phyloP scores from a whole-genome alignment of 2,797 vertebrate species.

The Onychomys arenicola region DNA sequence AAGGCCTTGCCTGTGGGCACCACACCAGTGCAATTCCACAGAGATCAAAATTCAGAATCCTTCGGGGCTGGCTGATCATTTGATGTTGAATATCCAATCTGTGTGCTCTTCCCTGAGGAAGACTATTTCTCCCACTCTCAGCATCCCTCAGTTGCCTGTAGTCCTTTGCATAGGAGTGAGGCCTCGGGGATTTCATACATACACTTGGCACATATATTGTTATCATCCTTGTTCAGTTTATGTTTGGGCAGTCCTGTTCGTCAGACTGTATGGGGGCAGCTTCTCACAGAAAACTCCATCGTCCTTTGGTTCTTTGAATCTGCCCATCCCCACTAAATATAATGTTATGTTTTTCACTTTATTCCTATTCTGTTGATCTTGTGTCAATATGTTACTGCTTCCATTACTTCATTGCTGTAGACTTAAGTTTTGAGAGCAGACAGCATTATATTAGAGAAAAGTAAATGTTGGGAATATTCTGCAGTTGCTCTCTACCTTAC shows the following conservation, averaged over 20 bases:
- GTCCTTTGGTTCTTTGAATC: not conserved
- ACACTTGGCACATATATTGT: not conserved
- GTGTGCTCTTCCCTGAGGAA: not conserved
- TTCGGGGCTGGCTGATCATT: not conserved
- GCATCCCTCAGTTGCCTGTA: not conserved
- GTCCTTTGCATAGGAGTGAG: not conserved
- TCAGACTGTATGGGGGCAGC: not conserved
- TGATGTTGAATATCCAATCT: not conserved
- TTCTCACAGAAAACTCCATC: not conserved
- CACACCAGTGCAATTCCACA: too few species aligned
- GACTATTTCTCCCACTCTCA: not conserved
- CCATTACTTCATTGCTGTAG: not conserved
- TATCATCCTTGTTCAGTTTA: not conserved
- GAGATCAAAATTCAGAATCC: not conserved
- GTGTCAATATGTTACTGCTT: not conserved
- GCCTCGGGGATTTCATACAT: not conserved
- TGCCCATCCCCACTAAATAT: not conserved
- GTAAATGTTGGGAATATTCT: not conserved
- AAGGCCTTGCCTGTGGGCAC: not conserved
- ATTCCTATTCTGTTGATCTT: not conserved
- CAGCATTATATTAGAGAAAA: not conserved
- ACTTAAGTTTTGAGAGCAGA: not conserved
- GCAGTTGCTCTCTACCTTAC: not conserved
- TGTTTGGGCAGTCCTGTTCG: too few species aligned
- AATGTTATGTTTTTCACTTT: not conserved